Conservation (phyloP, 2,888 invertebrate species). For the Macrophya alboannulata region DNA sequence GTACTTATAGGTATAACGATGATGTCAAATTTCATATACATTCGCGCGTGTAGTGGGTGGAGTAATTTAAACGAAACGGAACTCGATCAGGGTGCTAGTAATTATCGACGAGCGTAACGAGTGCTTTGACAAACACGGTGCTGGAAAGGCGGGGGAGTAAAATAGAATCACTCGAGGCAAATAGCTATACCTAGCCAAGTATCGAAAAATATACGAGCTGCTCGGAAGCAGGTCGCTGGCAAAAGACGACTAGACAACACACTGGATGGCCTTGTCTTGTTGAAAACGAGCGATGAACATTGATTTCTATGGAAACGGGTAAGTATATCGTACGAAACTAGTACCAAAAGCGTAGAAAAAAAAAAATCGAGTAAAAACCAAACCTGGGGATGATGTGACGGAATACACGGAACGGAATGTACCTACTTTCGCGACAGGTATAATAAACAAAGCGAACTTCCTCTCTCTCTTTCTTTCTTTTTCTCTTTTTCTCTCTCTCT, state of each 20-base stretch:
- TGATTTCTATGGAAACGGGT: conserved; percentile 17
- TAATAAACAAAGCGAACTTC: conserved; percentile 40
- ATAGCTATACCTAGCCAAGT: not conserved
- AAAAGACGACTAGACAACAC: not conserved
- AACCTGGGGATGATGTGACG: not conserved
- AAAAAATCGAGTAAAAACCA: not conserved
- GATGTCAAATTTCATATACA: not conserved
- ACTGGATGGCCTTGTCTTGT: not conserved
- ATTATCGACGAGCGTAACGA: conserved; percentile 25
- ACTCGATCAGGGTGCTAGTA: conserved; percentile 23
- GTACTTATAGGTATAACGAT: not conserved
- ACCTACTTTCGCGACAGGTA: conserved; percentile 1
- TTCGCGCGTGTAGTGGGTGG: not conserved
- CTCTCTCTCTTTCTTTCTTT: not conserved
- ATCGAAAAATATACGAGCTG: conserved; percentile 20
- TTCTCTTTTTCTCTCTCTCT: not conserved
- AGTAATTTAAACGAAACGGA: conserved; percentile 7
- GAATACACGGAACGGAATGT: conserved; percentile 26
- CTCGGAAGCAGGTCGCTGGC: not conserved
- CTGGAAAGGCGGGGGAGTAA: conserved; percentile 14
- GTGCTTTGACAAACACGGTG: conserved; percentile 21
- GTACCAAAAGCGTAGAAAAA: not conserved
- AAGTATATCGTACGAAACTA: conserved; percentile 8
- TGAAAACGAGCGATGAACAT: conserved; percentile 18
- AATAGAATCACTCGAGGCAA: conserved; percentile 43